Evolutionary conservation across 2,113 vertebrate genomes (phyloP).

Genomic region (Hypomesus transpacificus): DNA sequence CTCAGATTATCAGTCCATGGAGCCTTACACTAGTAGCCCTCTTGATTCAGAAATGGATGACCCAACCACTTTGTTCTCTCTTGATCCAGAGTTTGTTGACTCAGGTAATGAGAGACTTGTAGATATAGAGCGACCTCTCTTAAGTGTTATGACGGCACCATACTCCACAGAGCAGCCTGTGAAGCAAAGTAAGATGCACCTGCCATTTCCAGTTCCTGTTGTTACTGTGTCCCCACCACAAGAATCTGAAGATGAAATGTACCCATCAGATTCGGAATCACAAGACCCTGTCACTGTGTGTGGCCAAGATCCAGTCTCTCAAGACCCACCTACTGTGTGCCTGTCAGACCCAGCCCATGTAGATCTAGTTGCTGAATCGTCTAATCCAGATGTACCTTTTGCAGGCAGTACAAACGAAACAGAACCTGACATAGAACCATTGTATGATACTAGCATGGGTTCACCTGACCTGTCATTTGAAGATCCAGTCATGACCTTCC

Average conservation of each 20-base stretch:
- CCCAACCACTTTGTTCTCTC: slow-evolving; percentile 22
- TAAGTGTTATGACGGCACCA: slow-evolving; percentile 30
- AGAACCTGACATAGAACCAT: slow-evolving; percentile 28
- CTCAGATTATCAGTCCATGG: slow-evolving; percentile 1
- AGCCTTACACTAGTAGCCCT: slow-evolving; percentile 14
- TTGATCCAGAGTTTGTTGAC: slow-evolving; percentile 25
- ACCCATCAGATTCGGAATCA: slow-evolving; percentile 49
- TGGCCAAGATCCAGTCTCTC: slow-evolving; percentile 26
- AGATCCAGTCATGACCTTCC: slow-evolving; percentile 12
- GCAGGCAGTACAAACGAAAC: slow-evolving; percentile 33
- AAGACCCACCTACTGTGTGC: slow-evolving; percentile 16
- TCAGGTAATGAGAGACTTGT: slow-evolving; percentile 26
- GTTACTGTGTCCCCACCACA: slow-evolving; percentile 65
- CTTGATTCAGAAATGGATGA: slow-evolving; percentile 30
- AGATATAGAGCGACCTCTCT: slow-evolving; percentile 33
- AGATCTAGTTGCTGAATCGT: too few species aligned
- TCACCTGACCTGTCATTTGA: slow-evolving; percentile 36
- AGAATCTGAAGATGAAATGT: slow-evolving; percentile 43
- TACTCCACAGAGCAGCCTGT: slow-evolving; percentile 42
- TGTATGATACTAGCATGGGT: not conserved
- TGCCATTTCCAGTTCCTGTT: slow-evolving; percentile 62
- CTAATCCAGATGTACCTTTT: too few species aligned
- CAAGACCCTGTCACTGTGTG: slow-evolving; percentile 13
- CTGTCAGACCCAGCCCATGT: slow-evolving; percentile 15
- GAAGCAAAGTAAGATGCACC: slow-evolving; percentile 38